Percentiles rank a stretch among this genome's conserved stretches.
These are phyloP conservation scores for Genyomyrus donnyi DNA, from an alignment of 2,113 vertebrate genomes.

Conservation along the genomic window DNA sequence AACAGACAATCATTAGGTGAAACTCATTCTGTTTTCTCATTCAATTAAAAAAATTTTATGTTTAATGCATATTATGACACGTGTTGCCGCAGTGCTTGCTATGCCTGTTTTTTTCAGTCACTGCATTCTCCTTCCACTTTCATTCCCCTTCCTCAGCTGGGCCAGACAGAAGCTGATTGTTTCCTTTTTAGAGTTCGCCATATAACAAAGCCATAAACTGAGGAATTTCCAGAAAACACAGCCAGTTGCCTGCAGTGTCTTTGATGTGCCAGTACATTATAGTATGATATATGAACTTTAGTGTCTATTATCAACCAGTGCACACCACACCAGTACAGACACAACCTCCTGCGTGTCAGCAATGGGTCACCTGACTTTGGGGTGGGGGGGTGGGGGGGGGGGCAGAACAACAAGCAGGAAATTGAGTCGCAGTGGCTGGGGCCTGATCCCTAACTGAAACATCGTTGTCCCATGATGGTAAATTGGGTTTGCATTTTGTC, in stretches of 20 bases:
- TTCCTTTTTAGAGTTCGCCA: neutral
- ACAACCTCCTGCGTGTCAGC: neutral
- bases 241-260: neutral
- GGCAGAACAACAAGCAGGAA: neutral
- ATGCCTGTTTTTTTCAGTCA: neutral
- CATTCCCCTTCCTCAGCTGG: neutral
- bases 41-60: neutral
- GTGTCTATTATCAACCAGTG: neutral
- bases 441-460: constrained; percentile 73
- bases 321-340: neutral
- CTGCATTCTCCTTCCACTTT: neutral
- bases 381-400: neutral
- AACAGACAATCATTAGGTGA: neutral
- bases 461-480: constrained; percentile 79
- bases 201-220: neutral
- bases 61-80: neutral
- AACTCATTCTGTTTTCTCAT: neutral
- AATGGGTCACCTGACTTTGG: neutral
- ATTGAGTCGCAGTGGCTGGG: constrained; percentile 64
- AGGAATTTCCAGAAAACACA: neutral
- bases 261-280: neutral
- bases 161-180: neutral
- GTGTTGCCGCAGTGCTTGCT: neutral
- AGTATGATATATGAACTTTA: neutral
- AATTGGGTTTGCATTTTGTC: constrained; percentile 84